These are phyloP conservation scores for Machaerirhynchus nigripectus DNA, from an alignment of 2,113 vertebrate species.

Conservation along the genomic window DNA sequence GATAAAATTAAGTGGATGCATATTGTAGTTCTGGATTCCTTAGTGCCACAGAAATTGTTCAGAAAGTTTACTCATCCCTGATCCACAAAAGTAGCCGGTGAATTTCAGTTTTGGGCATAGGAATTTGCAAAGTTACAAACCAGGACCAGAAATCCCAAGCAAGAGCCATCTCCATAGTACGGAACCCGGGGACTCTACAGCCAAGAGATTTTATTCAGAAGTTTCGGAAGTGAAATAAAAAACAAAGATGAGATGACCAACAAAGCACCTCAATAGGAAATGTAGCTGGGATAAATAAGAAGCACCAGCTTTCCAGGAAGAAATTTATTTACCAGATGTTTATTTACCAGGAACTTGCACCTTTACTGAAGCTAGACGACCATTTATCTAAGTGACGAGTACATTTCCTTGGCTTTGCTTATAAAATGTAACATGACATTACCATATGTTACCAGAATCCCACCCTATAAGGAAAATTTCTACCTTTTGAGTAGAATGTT, in stretches of 20 bases:
- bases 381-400: fast-evolving
- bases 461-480: background rate
- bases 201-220: background rate
- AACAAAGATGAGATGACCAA: background rate
- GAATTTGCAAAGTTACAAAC: background rate
- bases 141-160: background rate
- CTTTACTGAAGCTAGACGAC: background rate
- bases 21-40: background rate
- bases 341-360: background rate
- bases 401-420: background rate
- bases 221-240: background rate
- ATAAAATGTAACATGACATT: background rate
- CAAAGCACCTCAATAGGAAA: background rate
- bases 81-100: background rate
- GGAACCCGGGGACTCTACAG: background rate
- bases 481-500: background rate
- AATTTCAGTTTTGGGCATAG: background rate
- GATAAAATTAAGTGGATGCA: background rate
- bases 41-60: background rate
- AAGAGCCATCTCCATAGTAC: background rate
- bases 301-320: background rate
- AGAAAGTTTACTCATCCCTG: background rate
- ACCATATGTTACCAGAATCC: fast-evolving
- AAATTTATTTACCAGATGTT: background rate
- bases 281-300: background rate